Evolutionary conservation across 2,113 vertebrate genomes (phyloP), one percentile per base, ranked within the genome.

Genomic region (Sander lucioperca): DNA sequence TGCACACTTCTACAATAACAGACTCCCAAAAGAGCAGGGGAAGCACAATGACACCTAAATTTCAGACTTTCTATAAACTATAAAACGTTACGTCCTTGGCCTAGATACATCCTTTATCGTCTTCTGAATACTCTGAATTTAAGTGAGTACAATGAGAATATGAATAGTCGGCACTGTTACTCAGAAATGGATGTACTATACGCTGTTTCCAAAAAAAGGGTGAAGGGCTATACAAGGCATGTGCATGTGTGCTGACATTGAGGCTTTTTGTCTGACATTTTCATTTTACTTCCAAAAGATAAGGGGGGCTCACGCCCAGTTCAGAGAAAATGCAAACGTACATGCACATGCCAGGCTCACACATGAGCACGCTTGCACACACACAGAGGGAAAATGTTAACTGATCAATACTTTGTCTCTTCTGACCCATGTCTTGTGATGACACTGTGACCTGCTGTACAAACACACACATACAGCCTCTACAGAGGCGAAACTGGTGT

Each of bases 341-440:
- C 59, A 67, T n/a, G 16, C 57, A 5, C 58, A 10, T 15, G 0
- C n/a, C 66, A 8, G n/a, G 64, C 74, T 56, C 27, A 27, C 67
- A 56, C 65, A 25, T 51, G 21, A 18, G 25, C 43, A 11, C 14
- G 12, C 23, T 6, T 30, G 16, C 69, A 62, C 67, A 75, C 57
- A 72, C 69, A 69, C 39, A 72, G 56, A 59, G 66, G 63, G 95
- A 96, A 98, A 98, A 98, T 97, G 97, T 97, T 97, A 99, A 96
- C 96, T 96, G 97, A 98, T 99, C 98, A 96, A 98, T 99, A 98
- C 95, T 94, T 27, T 85, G 96, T 96, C 96, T 97, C 95, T 96
- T 95, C 95, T 95, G 94, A 95, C 96, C 96, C 95, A 25, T 82
- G 87, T 93, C 80, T 86, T 87, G 88, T 89, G 90, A 89, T 89